These are phyloP conservation scores for Nicator chloris DNA, from an alignment of 2,113 vertebrate genomes.

Conservation along the genomic window DNA sequence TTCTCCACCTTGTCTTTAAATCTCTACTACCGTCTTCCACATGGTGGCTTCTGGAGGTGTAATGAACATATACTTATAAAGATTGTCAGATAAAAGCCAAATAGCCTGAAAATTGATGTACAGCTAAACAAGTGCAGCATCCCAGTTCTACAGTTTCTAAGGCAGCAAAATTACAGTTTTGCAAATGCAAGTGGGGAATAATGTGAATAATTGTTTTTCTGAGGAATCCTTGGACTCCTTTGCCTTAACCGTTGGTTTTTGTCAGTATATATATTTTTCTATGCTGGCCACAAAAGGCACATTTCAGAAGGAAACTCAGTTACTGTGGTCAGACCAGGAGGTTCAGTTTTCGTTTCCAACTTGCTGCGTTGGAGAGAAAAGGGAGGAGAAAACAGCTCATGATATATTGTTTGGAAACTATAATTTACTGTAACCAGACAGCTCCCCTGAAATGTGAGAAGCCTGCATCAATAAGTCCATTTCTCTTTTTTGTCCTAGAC, in stretches of 20 bases:
- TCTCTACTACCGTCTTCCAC: background rate
- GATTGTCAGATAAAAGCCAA: background rate
- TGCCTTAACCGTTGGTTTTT: background rate
- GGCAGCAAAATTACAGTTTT: background rate
- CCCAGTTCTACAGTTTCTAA: background rate
- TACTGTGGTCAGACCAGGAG: conserved; percentile 3
- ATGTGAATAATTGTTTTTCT: background rate
- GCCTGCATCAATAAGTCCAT: conserved; percentile 17
- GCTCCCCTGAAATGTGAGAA: conserved; percentile 24
- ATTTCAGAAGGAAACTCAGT: conserved; percentile 26
- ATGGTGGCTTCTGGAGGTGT: background rate
- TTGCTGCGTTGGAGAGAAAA: background rate
- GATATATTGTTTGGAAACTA: conserved; percentile 30
- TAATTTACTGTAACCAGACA: conserved; percentile 45
- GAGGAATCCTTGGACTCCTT: background rate
- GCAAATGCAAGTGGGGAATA: background rate
- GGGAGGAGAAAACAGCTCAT: conserved; percentile 1
- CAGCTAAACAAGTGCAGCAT: background rate
- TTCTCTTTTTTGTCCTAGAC: conserved; percentile 74
- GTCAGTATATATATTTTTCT: background rate
- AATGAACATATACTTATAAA: background rate
- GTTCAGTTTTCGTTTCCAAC: conserved; percentile 3
- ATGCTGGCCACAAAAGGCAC: background rate
- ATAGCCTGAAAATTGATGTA: background rate
- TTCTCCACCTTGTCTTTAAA: background rate